A percentile compares a stretch with the other conserved stretches of the same genome.
Conservation (phyloP, 2,888 invertebrate species). For the Drepana falcataria region DNA sequence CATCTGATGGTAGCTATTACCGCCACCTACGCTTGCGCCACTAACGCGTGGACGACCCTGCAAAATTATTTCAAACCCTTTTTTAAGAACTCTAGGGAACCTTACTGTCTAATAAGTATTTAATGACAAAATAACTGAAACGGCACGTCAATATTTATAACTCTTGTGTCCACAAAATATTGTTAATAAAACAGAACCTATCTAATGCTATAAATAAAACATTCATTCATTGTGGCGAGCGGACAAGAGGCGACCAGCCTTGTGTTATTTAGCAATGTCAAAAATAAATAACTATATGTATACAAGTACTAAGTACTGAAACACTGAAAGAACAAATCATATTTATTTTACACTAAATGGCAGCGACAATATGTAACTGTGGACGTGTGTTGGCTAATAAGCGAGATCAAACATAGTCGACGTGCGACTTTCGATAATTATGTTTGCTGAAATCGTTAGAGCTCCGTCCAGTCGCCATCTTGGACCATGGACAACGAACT, state of each 20-base stretch:
- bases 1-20: too few species aligned
- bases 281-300: constrained; percentile 22
- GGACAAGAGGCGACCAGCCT: not conserved
- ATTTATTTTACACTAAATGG: constrained; percentile 36
- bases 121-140: too few species aligned
- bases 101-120: too few species aligned
- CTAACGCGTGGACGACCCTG: too few species aligned
- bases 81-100: too few species aligned
- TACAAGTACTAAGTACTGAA: constrained; percentile 30
- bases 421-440: constrained; percentile 75
- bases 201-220: not conserved
- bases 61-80: too few species aligned
- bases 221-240: not conserved
- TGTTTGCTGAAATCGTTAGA: constrained; percentile 71
- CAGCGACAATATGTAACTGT: constrained; percentile 37
- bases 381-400: constrained; percentile 56
- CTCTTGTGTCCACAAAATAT: too few species aligned
- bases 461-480: constrained; percentile 43
- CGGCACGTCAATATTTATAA: too few species aligned
- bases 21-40: too few species aligned
- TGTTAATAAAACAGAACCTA: too few species aligned
- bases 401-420: constrained; percentile 59
- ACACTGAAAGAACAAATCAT: constrained; percentile 26
- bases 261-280: not conserved
- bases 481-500: constrained; percentile 29